Conservation (phyloP, 2,797 vertebrate genomes). For the Cyprinella venusta region DNA sequence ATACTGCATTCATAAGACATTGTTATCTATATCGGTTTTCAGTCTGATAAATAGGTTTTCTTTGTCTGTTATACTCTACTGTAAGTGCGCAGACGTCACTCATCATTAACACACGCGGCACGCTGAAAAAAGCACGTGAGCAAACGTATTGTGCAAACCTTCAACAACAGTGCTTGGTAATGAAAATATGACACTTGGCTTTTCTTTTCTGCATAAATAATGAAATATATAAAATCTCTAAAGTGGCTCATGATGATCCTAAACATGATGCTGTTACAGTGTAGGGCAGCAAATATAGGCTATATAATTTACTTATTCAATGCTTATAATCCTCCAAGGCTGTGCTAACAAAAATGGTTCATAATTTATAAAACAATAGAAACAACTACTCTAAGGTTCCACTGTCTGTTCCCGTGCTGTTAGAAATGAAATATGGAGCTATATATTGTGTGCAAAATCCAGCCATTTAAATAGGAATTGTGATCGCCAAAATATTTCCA, state of each 20-base stretch:
- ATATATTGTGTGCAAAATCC: background rate
- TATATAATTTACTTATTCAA: no score
- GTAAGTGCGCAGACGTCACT: constrained; percentile 49
- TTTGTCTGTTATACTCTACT: constrained; percentile 62
- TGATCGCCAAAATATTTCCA: background rate
- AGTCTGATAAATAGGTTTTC: constrained; percentile 14
- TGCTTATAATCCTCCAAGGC: background rate
- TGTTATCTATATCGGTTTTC: constrained; percentile 15
- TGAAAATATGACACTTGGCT: constrained; percentile 79
- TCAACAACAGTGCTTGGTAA: constrained; percentile 93
- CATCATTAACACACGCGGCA: constrained; percentile 23
- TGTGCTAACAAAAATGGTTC: background rate
- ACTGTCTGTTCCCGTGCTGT: constrained; percentile 7
- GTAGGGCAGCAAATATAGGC: background rate
- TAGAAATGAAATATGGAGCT: background rate
- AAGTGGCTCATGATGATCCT: constrained; percentile 11
- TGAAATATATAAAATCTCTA: constrained; percentile 37
- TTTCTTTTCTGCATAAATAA: constrained; percentile 48
- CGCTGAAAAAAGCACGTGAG: constrained; percentile 47
- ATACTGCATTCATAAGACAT: constrained; percentile 27
- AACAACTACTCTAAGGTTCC: constrained; percentile 8
- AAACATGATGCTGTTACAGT: constrained; percentile 27
- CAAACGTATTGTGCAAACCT: constrained; percentile 86
- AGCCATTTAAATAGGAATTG: background rate
- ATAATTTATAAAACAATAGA: constrained; percentile 11